phyloP scores from a whole-genome alignment of 2,113 vertebrate species.

The Coturnix japonica region DNA sequence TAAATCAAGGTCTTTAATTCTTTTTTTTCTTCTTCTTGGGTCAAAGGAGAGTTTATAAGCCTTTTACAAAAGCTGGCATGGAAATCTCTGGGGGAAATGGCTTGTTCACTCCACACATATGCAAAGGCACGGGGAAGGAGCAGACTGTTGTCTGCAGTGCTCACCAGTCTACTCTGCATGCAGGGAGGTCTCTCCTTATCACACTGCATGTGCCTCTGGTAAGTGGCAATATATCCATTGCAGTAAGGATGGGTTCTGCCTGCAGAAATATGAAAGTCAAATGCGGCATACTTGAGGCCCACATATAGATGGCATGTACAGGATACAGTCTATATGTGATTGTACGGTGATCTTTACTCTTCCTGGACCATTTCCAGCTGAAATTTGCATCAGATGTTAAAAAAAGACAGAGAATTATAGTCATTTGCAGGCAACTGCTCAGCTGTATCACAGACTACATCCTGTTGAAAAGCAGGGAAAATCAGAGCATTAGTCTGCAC shows the following conservation, averaged over 20 bases:
- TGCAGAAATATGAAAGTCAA: not conserved
- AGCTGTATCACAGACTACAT: not conserved
- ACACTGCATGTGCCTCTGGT: rapidly evolving
- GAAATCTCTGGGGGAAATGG: not conserved
- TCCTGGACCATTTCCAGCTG: not conserved
- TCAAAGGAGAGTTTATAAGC: not conserved
- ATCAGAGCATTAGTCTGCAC: not conserved
- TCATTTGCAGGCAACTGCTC: not conserved
- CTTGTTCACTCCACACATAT: not conserved
- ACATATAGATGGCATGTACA: rapidly evolving
- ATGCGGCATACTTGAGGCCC: not conserved
- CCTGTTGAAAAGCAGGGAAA: not conserved
- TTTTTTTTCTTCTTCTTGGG: not conserved
- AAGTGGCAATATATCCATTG: not conserved
- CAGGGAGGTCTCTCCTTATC: not conserved
- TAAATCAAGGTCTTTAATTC: not conserved
- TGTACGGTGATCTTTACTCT: not conserved
- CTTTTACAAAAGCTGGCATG: not conserved
- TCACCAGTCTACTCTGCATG: rapidly evolving
- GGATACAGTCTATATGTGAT: not conserved
- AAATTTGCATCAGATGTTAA: not conserved
- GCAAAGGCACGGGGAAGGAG: not conserved
- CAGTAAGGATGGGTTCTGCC: not conserved
- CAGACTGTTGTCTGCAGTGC: not conserved
- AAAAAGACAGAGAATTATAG: not conserved